Evolutionary conservation across 2,797 vertebrate genomes (phyloP).

Genomic region (Mastacembelus armatus): DNA sequence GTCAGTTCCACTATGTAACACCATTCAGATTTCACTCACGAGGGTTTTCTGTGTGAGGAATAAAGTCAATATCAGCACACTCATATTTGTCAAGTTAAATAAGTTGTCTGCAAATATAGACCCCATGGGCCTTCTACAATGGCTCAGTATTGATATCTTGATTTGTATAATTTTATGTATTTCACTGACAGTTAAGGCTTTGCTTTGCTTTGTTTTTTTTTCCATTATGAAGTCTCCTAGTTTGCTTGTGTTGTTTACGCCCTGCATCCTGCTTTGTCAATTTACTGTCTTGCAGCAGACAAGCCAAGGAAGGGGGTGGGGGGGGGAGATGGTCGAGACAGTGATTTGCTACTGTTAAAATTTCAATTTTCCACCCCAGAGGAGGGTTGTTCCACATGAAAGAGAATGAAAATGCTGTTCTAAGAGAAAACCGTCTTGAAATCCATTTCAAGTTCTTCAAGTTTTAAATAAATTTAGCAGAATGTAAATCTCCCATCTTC

Average conservation of each 20-base stretch:
- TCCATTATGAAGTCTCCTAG: slow-evolving; percentile 26
- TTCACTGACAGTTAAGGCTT: slow-evolving; percentile 41
- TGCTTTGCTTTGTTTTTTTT: slow-evolving; percentile 20
- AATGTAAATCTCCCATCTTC: slow-evolving; percentile 38
- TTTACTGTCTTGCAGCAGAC: slow-evolving; percentile 41
- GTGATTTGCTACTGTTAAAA: slow-evolving; percentile 76
- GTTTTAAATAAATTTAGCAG: slow-evolving; percentile 57
- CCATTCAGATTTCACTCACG: slow-evolving; percentile 28
- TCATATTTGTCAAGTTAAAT: slow-evolving; percentile 57
- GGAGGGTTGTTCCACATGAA: slow-evolving; percentile 75
- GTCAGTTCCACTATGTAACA: slow-evolving; percentile 2
- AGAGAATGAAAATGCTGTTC: slow-evolving; percentile 64
- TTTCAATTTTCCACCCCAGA: slow-evolving; percentile 80
- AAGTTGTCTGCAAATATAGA: slow-evolving; percentile 37
- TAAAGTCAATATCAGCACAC: slow-evolving; percentile 29
- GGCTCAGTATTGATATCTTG: slow-evolving; percentile 31
- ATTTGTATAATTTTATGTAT: slow-evolving; percentile 43
- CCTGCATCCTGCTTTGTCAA: slow-evolving; percentile 44
- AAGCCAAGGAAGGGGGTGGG: slow-evolving; percentile 20
- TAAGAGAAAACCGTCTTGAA: slow-evolving; percentile 39
- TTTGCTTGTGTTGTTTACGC: slow-evolving; percentile 44
- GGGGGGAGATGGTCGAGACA: slow-evolving; percentile 34
- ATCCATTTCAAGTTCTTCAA: slow-evolving; percentile 54
- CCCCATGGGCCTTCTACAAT: neutral
- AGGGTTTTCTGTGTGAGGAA: neutral